Conservation (phyloP, 2,888 invertebrate species). For the Idaea straminata region DNA sequence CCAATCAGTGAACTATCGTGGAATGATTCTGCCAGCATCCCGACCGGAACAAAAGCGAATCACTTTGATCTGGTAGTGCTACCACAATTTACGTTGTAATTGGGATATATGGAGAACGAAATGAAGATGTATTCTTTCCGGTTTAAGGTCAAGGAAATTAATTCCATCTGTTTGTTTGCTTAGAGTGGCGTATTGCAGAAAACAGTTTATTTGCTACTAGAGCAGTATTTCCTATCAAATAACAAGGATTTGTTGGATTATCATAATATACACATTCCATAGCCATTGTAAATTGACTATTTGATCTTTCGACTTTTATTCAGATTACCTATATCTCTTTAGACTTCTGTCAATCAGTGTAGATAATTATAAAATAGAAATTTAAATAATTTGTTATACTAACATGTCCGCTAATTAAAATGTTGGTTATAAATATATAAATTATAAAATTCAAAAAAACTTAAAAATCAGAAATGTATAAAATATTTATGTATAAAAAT, state of each 20-base stretch:
- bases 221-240: background rate
- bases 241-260: background rate
- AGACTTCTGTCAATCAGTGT: no score
- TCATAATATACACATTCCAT: background rate
- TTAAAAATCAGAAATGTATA: no score
- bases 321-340: no score
- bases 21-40: slow-evolving; percentile 59
- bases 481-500: no score
- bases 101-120: slow-evolving; percentile 22
- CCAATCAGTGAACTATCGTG: slow-evolving; percentile 66
- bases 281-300: no score
- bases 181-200: background rate
- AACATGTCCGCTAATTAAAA: no score
- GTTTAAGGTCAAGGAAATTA: background rate
- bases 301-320: no score
- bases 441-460: no score
- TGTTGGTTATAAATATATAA: no score
- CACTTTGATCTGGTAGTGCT: slow-evolving; percentile 60
- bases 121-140: slow-evolving; percentile 1
- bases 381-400: no score
- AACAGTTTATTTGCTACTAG: background rate
- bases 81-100: slow-evolving; percentile 26
- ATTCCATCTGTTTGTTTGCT: background rate
- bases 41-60: slow-evolving; percentile 70
- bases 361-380: no score